Conservation (phyloP, 2,888 invertebrate species). For the Hemicrepidius hirtus region DNA sequence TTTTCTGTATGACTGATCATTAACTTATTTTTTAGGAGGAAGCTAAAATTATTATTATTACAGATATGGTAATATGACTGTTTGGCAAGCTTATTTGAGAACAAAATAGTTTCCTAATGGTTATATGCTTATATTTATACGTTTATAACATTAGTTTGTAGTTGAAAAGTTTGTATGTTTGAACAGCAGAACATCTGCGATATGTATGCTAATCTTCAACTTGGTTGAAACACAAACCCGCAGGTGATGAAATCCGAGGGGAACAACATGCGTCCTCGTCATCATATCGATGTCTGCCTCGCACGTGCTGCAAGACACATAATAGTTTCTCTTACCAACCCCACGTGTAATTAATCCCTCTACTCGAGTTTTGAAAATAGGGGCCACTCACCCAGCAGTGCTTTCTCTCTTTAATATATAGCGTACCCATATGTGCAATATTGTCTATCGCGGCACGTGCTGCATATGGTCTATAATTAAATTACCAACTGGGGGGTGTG, state of each 20-base stretch:
- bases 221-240: slow-evolving; percentile 15
- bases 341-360: slow-evolving; percentile 41
- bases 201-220: slow-evolving; percentile 11
- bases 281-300: slow-evolving; percentile 37
- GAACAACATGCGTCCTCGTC: slow-evolving; percentile 13
- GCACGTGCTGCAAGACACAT: slow-evolving; percentile 32
- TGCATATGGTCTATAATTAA: slow-evolving; percentile 58
- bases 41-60: too few relatives aligned
- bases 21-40: too few relatives aligned
- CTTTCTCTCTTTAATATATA: slow-evolving; percentile 25
- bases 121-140: too few relatives aligned
- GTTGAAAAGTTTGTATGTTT: neutral
- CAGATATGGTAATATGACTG: too few relatives aligned
- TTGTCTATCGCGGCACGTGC: slow-evolving; percentile 48
- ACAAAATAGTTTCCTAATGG: too few relatives aligned
- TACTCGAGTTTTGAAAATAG: slow-evolving; percentile 14
- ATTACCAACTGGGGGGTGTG: slow-evolving; percentile 57
- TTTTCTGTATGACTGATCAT: too few relatives aligned
- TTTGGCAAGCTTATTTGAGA: too few relatives aligned
- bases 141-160: neutral
- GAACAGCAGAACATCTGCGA: slow-evolving; percentile 14
- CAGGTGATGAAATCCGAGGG: slow-evolving; percentile 39
- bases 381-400: slow-evolving; percentile 19
- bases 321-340: slow-evolving; percentile 38
- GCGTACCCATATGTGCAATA: neutral